A percentile compares a stretch with the other conserved stretches of the same genome.
phyloP scores from a whole-genome alignment of 2,797 vertebrate genomes.

The Squalus acanthias region DNA sequence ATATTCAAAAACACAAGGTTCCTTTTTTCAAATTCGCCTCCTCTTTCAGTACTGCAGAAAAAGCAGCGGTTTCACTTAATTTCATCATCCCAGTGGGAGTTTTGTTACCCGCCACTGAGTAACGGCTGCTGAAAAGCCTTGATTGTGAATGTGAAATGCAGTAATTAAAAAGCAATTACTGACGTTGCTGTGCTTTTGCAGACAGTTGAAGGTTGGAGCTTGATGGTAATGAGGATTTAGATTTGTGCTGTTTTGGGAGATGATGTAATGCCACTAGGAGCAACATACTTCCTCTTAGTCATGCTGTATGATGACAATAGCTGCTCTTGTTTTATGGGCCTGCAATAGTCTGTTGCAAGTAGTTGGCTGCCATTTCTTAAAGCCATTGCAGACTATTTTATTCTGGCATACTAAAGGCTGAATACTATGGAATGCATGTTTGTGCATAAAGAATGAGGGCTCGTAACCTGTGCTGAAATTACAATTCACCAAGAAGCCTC shows the following conservation, averaged over 20 bases:
- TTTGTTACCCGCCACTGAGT: background rate
- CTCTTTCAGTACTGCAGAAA: background rate
- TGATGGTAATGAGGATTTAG: background rate
- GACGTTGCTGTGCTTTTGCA: background rate
- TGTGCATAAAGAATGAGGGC: background rate
- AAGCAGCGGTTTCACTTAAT: background rate
- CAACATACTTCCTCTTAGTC: slow-evolving; percentile 30
- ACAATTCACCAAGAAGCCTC: background rate
- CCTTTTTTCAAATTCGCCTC: background rate
- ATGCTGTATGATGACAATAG: background rate
- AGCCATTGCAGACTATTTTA: background rate
- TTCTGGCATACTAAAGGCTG: background rate
- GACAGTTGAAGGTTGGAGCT: background rate
- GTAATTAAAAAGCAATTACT: background rate
- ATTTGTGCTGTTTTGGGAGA: background rate
- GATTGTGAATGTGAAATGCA: slow-evolving; percentile 16
- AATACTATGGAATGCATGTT: background rate
- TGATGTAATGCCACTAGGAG: slow-evolving; percentile 26
- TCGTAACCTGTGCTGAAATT: background rate
- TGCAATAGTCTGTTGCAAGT: background rate
- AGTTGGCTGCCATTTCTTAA: background rate
- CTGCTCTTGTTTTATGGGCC: slow-evolving; percentile 15
- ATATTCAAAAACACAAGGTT: background rate
- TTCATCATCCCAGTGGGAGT: background rate
- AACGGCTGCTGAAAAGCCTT: background rate